Percentiles rank a stretch among this genome's conserved stretches.
Conservation (phyloP, 2,113 vertebrate species). For the Canis aureus region DNA sequence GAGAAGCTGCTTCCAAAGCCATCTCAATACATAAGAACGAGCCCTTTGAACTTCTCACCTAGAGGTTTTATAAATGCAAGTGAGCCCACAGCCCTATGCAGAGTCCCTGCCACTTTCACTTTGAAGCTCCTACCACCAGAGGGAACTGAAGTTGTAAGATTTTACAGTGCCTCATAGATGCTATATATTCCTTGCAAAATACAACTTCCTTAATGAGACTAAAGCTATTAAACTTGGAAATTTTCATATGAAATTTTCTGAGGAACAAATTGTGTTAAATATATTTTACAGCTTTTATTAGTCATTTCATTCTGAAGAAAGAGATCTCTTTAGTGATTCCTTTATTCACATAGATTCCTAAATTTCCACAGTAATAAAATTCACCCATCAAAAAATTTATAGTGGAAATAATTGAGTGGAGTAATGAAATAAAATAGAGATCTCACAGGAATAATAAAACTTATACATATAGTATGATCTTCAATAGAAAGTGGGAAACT, state of each 20-base stretch:
- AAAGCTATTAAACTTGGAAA: conserved; percentile 45
- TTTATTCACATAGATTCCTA: conserved; percentile 11
- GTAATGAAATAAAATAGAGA: conserved; percentile 31
- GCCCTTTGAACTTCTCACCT: not conserved
- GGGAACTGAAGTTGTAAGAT: conserved; percentile 71
- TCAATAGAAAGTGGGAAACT: conserved; percentile 22
- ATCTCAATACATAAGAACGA: not conserved
- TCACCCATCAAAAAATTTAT: conserved; percentile 27
- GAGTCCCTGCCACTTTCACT: conserved; percentile 27
- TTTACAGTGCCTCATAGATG: conserved; percentile 12
- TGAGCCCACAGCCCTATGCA: not conserved
- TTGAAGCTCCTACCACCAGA: conserved; percentile 77
- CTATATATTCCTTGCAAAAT: conserved; percentile 57
- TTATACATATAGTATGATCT: not conserved
- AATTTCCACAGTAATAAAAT: conserved; percentile 40
- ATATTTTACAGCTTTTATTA: not conserved
- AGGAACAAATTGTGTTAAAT: conserved; percentile 55
- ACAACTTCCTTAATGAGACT: conserved; percentile 23
- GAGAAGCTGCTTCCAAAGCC: conserved; percentile 5
- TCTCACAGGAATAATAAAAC: conserved; percentile 61
- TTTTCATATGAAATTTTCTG: conserved; percentile 40
- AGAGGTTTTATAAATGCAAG: not conserved
- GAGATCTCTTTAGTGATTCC: not conserved
- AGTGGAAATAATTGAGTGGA: conserved; percentile 52
- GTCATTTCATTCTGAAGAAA: conserved; percentile 55